Percentiles rank a stretch among this genome's conserved stretches.
These are phyloP conservation scores for Lycodopsis pacificus DNA, from an alignment of 2,797 vertebrate species.

Conservation along the genomic window DNA sequence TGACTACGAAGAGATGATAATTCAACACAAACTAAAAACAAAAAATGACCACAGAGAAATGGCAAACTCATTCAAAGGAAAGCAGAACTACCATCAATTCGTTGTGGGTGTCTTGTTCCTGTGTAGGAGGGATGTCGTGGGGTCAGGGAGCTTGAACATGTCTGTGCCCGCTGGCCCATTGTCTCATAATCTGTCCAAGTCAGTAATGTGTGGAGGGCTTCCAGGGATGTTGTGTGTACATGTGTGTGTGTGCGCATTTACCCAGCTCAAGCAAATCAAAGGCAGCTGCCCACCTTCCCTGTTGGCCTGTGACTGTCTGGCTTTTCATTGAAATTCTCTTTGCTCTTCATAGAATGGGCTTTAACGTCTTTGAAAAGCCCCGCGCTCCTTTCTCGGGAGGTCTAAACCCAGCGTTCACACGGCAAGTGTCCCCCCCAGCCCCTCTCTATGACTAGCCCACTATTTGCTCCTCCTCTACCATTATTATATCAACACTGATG, in stretches of 20 bases:
- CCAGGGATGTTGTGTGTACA: not conserved
- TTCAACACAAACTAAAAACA: not conserved
- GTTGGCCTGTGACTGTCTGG: conserved; percentile 25
- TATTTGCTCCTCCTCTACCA: conserved; percentile 45
- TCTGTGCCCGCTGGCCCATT: not conserved
- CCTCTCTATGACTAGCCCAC: conserved; percentile 23
- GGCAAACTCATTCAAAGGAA: not conserved
- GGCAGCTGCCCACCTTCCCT: not conserved
- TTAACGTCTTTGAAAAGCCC: conserved; percentile 43
- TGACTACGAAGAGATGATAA: not conserved
- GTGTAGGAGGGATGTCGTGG: not conserved
- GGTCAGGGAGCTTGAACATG: not conserved
- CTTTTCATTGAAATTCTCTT: conserved; percentile 41
- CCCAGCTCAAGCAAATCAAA: conserved; percentile 6
- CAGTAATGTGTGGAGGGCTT: not conserved
- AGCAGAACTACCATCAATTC: not conserved
- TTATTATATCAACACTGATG: conserved; percentile 64
- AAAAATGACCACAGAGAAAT: not conserved
- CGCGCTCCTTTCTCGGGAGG: conserved; percentile 28
- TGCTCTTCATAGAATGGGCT: conserved; percentile 27
- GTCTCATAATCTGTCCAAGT: not conserved
- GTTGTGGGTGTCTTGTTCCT: not conserved
- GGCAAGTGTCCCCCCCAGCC: conserved; percentile 26
- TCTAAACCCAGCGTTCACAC: conserved; percentile 31
- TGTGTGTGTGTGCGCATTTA: not conserved